These are phyloP conservation scores for Apostichopus japonicus DNA, from an alignment of 35 echinoderm and acorn worm species.

Conservation along the genomic window DNA sequence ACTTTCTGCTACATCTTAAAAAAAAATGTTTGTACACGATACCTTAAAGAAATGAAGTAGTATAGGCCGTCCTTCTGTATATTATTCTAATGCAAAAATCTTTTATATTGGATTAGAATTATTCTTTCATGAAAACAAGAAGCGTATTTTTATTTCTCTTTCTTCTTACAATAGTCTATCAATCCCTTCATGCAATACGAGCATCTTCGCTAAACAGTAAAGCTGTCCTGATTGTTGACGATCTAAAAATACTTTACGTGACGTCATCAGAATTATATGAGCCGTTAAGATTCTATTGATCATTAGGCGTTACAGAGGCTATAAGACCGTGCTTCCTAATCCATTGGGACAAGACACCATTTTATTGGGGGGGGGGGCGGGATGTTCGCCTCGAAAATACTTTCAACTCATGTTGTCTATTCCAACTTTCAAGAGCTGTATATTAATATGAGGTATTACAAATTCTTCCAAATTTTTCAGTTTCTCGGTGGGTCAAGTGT, in stretches of 20 bases:
- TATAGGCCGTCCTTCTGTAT: too few relatives aligned
- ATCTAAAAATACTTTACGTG: neutral
- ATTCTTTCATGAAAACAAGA: neutral
- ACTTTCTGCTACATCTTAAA: neutral
- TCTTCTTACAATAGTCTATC: neutral
- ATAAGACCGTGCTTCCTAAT: neutral
- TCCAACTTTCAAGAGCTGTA: too few relatives aligned
- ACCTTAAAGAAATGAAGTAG: neutral
- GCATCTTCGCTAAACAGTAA: neutral
- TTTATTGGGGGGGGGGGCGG: too few relatives aligned
- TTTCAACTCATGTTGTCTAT: too few relatives aligned
- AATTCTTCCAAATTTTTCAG: too few relatives aligned
- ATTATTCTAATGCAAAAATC: too few relatives aligned
- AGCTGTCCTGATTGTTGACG: neutral
- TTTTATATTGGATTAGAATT: too few relatives aligned
- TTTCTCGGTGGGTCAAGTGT: too few relatives aligned
- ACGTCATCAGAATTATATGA: neutral
- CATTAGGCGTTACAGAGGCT: neutral
- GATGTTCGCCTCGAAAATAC: too few relatives aligned
- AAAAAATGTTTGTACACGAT: neutral
- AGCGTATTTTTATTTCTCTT: neutral
- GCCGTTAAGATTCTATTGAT: neutral
- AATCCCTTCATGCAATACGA: neutral
- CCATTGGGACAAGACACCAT: neutral
- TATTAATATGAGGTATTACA: too few relatives aligned